Base-by-base conservation (phyloP, 2,113 vertebrate genomes). In the Xiphophorus couchianus region DNA sequence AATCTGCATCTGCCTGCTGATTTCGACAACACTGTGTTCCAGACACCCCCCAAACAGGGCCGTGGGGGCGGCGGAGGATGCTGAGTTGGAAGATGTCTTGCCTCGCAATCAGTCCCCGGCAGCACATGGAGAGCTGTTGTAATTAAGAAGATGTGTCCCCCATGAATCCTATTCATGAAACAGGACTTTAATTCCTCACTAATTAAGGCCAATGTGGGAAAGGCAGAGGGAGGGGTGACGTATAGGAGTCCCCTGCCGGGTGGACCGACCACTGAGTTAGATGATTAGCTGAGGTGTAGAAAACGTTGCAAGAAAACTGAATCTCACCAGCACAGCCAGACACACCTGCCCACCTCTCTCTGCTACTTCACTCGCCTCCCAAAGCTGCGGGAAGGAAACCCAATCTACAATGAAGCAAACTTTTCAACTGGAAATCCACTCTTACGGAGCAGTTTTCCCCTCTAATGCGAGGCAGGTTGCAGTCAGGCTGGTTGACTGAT, bases 121-220 rank as follows among this genome's bases (percentile, higher is more conserved):
- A 94, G 87, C 92, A 93, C 85, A 44, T 77, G 74, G 81, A 86
- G 73, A 82, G 76, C 79, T 76, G 83, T 86, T 86, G 89, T 94
- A 94, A 95, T 93, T 93, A 94, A 93, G 90, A 81, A 91, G 82
- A 82, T 42, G 58, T 62, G 25, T 89, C 92, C 89, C 90, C 84
- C 76, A 80, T 87, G 87, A 85, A 92, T 91, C 83, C 73, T 69
- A 76, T 89, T 83, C 86, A 54, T 76, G 86, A 87, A 90, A 84
- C 77, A 84, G 91, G 91, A 92, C 92, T 93, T 90, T 92, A 93
- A 94, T 92, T 93, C 93, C 85, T 65, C 76, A 37, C 89, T 95
- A 94, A 94, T 94, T 94, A 91, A 93, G 91, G 90, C 86, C 88
- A 91, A 87, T 72, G 61, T 31, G 37, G 89, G 82, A 83, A 84